These are phyloP conservation scores for Graphium colonna DNA, from an alignment of 2,888 invertebrate species.

Conservation along the genomic window DNA sequence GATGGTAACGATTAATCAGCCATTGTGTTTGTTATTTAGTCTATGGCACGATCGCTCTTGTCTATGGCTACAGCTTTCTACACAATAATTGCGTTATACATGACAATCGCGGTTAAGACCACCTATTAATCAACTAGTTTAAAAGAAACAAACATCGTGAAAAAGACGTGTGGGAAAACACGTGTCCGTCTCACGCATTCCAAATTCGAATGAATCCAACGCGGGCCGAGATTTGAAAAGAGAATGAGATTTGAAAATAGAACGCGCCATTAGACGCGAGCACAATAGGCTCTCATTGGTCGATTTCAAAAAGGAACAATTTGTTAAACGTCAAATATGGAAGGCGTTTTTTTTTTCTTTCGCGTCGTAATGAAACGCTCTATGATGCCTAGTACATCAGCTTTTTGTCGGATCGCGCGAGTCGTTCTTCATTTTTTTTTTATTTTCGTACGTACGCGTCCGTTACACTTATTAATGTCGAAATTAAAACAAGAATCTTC, in stretches of 20 bases:
- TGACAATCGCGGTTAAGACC: slow-evolving; percentile 29
- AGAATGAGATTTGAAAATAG: slow-evolving; percentile 80
- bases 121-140: slow-evolving; percentile 76
- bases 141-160: slow-evolving; percentile 56
- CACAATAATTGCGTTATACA: slow-evolving; percentile 14
- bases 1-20: background rate
- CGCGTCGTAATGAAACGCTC: slow-evolving; percentile 71
- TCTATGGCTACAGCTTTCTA: background rate
- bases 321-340: slow-evolving; percentile 80
- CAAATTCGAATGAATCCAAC: slow-evolving; percentile 79
- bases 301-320: slow-evolving; percentile 80
- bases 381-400: slow-evolving; percentile 69
- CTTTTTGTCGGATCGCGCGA: slow-evolving; percentile 65
- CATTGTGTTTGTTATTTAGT: slow-evolving; percentile 13
- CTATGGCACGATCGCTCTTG: slow-evolving; percentile 4
- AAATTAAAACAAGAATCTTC: slow-evolving; percentile 63
- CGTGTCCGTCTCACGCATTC: slow-evolving; percentile 70
- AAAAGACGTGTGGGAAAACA: slow-evolving; percentile 75
- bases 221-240: slow-evolving; percentile 75
- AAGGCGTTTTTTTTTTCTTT: slow-evolving; percentile 57
- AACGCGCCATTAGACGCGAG: slow-evolving; percentile 77
- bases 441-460: slow-evolving; percentile 61
- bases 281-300: slow-evolving; percentile 78
- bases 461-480: slow-evolving; percentile 64
- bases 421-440: slow-evolving; percentile 74